Conservation (phyloP, 2,888 invertebrate species). For the Macrophya alboannulata region DNA sequence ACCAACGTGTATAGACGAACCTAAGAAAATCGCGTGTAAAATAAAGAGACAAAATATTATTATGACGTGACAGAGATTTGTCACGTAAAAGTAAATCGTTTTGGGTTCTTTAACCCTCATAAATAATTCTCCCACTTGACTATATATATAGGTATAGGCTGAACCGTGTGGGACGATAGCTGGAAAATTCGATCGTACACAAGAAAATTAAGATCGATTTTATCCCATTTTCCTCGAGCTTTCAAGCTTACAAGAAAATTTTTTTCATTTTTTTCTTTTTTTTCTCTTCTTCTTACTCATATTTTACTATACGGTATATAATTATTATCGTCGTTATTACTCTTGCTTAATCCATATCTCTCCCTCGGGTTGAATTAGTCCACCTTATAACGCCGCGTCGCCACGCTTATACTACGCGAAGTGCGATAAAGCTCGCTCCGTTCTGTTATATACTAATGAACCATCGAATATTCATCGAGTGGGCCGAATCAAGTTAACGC, state of each 20-base stretch:
- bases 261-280: not conserved
- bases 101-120: not conserved
- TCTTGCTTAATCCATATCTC: not conserved
- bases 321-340: not conserved
- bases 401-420: not conserved
- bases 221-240: not conserved
- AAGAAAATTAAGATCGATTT: not conserved
- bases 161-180: not conserved
- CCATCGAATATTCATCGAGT: conserved; percentile 50
- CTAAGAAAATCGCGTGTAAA: conserved; percentile 3
- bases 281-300: no score
- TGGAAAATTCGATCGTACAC: not conserved
- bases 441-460: conserved; percentile 38
- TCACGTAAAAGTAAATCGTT: not conserved
- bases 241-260: not conserved
- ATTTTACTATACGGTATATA: not conserved
- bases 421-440: conserved; percentile 28
- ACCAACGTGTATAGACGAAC: not conserved
- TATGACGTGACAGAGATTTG: not conserved
- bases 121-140: not conserved
- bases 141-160: not conserved
- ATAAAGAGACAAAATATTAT: conserved; percentile 24
- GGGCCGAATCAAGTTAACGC: conserved; percentile 45
- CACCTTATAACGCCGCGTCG: not conserved
- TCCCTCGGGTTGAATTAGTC: not conserved